phyloP scores from a whole-genome alignment of 2,888 invertebrate genomes.

The Trichopoda pennipes region DNA sequence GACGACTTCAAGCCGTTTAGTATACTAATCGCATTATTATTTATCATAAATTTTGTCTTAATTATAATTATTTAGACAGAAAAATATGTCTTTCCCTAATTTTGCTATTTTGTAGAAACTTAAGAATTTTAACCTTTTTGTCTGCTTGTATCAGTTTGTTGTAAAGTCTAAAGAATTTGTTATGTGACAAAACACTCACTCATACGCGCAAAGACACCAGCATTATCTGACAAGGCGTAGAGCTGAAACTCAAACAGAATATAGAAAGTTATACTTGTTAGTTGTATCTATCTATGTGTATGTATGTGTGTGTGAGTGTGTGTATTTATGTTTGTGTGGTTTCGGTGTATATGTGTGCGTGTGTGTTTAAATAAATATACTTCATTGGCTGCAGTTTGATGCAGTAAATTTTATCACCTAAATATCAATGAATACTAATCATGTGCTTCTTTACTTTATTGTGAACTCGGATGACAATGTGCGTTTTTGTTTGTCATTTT shows the following conservation, averaged over 20 bases:
- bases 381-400: conserved; percentile 62
- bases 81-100: not conserved
- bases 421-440: conserved; percentile 65
- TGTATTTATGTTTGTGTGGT: not conserved
- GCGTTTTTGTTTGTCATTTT: conserved; percentile 25
- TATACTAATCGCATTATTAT: no score
- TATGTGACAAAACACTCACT: conserved; percentile 16
- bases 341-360: not conserved
- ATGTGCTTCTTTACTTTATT: conserved; percentile 54
- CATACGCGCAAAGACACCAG: conserved; percentile 21
- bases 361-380: conserved; percentile 1
- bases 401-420: conserved; percentile 67
- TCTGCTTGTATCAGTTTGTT: conserved; percentile 13
- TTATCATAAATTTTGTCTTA: no score
- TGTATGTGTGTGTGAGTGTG: not conserved
- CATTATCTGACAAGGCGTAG: conserved; percentile 20
- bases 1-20: no score
- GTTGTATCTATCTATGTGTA: no score
- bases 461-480: conserved; percentile 3
- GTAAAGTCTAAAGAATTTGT: conserved; percentile 13
- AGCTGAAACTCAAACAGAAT: conserved; percentile 3
- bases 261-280: no score
- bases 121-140: not conserved
- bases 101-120: not conserved
- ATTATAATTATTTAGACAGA: no score